Percentiles rank a stretch among this genome's conserved stretches.
phyloP scores from a whole-genome alignment of 2,888 invertebrate species.

The Drosophila dives region DNA sequence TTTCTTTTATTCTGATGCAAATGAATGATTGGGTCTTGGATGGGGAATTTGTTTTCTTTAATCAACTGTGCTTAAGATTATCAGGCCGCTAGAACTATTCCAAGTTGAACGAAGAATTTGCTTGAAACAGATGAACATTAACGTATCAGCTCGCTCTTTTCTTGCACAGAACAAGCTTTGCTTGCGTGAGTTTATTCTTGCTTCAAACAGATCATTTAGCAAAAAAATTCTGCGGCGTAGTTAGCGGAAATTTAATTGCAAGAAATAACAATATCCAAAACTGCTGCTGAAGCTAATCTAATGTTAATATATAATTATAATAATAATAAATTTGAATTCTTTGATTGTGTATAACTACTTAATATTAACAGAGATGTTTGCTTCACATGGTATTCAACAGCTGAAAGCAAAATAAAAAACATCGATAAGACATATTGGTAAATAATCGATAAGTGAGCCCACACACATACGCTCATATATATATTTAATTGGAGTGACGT shows the following conservation, averaged over 20 bases:
- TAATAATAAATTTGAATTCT: neutral
- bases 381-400: neutral
- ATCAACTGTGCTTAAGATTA: neutral
- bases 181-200: neutral
- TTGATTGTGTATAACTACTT: neutral
- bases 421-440: neutral
- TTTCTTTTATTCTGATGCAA: conserved; percentile 43
- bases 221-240: neutral
- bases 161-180: neutral
- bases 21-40: conserved; percentile 54
- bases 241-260: neutral
- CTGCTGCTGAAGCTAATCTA: neutral
- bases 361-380: neutral
- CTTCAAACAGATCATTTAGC: neutral
- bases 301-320: neutral
- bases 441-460: neutral
- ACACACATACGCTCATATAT: neutral
- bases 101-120: neutral
- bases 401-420: neutral
- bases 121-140: neutral
- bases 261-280: neutral
- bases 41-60: neutral
- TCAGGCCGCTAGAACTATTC: neutral
- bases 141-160: neutral
- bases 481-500: neutral